Evolutionary conservation across 2,888 invertebrate species (phyloP).

Genomic region (Rhingia rostrata): DNA sequence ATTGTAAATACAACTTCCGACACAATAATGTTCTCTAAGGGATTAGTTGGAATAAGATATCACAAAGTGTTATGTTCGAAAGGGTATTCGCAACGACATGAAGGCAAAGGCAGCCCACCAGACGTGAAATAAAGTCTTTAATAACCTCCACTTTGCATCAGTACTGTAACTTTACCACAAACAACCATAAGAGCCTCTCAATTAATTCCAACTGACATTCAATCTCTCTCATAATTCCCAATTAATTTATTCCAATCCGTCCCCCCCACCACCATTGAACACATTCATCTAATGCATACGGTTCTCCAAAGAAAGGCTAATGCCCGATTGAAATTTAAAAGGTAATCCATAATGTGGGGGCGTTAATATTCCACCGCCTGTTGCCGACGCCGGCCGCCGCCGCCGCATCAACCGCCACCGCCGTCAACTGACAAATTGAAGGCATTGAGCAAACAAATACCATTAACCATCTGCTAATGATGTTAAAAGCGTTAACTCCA

Average conservation of each 20-base stretch:
- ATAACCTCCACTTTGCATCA: too few relatives aligned
- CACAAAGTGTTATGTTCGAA: too few relatives aligned
- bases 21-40: too few relatives aligned
- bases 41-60: too few relatives aligned
- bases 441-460: conserved; percentile 58
- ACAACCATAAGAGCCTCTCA: conserved; percentile 23
- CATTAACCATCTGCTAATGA: conserved; percentile 67
- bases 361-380: conserved; percentile 43
- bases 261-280: neutral
- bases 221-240: conserved; percentile 28
- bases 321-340: conserved; percentile 36
- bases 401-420: neutral
- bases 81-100: too few relatives aligned
- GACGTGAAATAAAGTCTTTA: too few relatives aligned
- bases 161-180: too few relatives aligned
- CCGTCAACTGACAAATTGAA: conserved; percentile 60
- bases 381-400: neutral
- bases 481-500: conserved; percentile 62
- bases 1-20: too few relatives aligned
- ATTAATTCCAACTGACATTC: conserved; percentile 38
- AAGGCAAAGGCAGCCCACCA: too few relatives aligned
- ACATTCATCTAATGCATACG: conserved; percentile 7
- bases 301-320: conserved; percentile 51
- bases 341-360: conserved; percentile 51
- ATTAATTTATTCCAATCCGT: conserved; percentile 42